These are phyloP conservation scores for Diabrotica undecimpunctata DNA, from an alignment of 1,140 invertebrate genomes.

Conservation along the genomic window DNA sequence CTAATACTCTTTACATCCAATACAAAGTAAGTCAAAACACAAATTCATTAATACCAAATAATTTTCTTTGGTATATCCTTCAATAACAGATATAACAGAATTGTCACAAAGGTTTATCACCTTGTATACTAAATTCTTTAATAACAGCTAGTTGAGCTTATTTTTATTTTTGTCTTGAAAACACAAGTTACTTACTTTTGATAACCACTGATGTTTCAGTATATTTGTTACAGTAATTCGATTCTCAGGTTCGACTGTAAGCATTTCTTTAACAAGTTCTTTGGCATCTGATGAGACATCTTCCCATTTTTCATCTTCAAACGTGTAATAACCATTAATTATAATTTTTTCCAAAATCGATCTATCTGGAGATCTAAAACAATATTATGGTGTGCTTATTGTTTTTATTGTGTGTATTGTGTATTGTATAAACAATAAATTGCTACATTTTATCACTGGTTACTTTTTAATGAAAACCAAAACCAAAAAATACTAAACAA, in stretches of 20 bases:
- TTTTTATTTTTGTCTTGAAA: not conserved
- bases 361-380: conserved; percentile 8
- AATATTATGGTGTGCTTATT: not conserved
- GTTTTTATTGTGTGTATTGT: too few relatives aligned
- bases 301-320: conserved; percentile 6
- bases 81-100: too few relatives aligned
- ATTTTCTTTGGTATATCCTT: too few relatives aligned
- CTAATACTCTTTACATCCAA: too few relatives aligned
- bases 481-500: not conserved
- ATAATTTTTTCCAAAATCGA: not conserved
- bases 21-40: too few relatives aligned
- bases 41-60: too few relatives aligned
- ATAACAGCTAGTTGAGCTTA: too few relatives aligned
- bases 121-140: too few relatives aligned
- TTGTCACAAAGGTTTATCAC: too few relatives aligned
- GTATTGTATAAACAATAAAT: too few relatives aligned
- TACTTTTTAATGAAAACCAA: too few relatives aligned
- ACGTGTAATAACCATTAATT: conserved; percentile 5
- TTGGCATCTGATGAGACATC: conserved; percentile 1
- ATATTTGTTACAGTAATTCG: conserved; percentile 7
- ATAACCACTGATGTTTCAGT: conserved; percentile 13
- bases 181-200: conserved; percentile 9
- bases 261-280: conserved; percentile 16
- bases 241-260: conserved; percentile 10
- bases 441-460: too few relatives aligned